Conservation (phyloP, 1,140 invertebrate genomes). For the Conus ventricosus region DNA sequence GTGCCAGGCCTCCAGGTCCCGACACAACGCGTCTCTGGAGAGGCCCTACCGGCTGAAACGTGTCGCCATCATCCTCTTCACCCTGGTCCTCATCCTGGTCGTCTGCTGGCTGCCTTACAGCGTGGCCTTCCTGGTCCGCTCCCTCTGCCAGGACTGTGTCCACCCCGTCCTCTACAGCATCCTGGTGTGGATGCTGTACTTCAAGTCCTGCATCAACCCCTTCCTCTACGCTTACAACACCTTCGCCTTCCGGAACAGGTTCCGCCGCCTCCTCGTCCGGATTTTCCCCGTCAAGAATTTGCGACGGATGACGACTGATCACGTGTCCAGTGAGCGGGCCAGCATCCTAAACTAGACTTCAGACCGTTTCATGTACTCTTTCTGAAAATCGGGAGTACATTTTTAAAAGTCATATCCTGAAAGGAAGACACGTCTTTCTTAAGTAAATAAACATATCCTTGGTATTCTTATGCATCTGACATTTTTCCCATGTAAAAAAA, state of each 20-base stretch:
- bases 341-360: neutral
- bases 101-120: slow-evolving; percentile 20
- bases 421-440: too few species aligned
- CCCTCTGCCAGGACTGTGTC: slow-evolving; percentile 6
- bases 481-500: too few species aligned
- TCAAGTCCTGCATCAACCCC: slow-evolving; percentile 19
- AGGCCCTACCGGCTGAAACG: neutral
- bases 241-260: slow-evolving; percentile 4
- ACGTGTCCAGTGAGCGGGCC: slow-evolving; percentile 7
- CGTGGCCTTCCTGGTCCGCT: slow-evolving; percentile 4
- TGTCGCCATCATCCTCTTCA: slow-evolving; percentile 4
- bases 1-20: neutral
- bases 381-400: too few species aligned
- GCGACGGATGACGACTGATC: neutral
- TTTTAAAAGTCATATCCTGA: too few species aligned
- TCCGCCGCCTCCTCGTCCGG: neutral
- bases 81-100: slow-evolving; percentile 12
- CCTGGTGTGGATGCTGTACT: slow-evolving; percentile 5
- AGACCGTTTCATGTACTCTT: too few species aligned
- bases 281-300: neutral
- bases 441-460: too few species aligned
- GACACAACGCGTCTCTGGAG: neutral
- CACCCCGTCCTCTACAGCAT: neutral
- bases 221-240: slow-evolving; percentile 22
- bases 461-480: too few species aligned